A percentile compares a stretch with the other conserved stretches of the same genome.
Conservation (phyloP, 1,140 invertebrate species). For the Hypsibius dujardini region DNA sequence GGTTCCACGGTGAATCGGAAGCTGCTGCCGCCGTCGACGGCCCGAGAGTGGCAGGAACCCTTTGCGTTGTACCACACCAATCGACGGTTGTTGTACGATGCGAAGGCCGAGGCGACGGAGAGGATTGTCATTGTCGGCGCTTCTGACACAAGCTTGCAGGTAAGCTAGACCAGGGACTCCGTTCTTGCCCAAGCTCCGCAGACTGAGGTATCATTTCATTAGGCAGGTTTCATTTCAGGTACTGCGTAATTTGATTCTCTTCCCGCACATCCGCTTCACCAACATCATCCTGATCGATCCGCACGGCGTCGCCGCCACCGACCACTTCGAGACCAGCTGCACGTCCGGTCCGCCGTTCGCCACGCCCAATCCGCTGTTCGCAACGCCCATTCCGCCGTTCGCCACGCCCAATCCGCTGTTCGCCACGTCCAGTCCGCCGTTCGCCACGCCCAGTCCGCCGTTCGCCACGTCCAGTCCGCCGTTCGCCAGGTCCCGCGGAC, state of each 20-base stretch:
- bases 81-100: not conserved
- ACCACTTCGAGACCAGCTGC: not conserved
- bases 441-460: not conserved
- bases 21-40: not conserved
- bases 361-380: not conserved
- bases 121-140: constrained; percentile 8
- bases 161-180: too few species aligned
- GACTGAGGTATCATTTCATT: too few species aligned
- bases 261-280: constrained; percentile 1
- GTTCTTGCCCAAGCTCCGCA: too few species aligned
- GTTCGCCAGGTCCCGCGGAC: not conserved
- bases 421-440: too few species aligned
- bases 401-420: not conserved
- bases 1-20: not conserved
- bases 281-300: not conserved
- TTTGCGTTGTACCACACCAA: not conserved
- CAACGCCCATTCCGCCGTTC: too few species aligned
- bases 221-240: not conserved
- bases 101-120: not conserved
- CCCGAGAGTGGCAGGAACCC: not conserved
- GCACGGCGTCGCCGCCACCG: not conserved
- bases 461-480: too few species aligned
- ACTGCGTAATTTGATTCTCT: not conserved
- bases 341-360: not conserved
- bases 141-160: not conserved